Base-by-base conservation (phyloP, 2,797 vertebrate genomes). In the Oryzias dopingdopingensis region DNA sequence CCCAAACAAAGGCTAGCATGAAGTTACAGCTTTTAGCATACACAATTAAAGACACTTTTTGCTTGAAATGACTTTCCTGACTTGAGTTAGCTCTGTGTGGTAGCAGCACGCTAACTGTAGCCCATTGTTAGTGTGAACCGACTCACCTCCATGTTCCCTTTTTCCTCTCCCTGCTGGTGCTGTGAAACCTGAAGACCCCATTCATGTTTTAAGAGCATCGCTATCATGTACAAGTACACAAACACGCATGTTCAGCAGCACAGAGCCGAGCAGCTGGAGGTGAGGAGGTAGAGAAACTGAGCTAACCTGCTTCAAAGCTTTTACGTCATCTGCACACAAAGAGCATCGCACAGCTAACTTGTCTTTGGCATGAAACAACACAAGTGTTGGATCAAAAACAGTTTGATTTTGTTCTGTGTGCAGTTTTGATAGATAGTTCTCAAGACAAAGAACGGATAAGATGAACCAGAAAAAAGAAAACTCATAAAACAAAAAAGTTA, bases 171-270 rank as follows among this genome's bases (percentile, higher is more conserved):
- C 74, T 0, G 41, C 67, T 69, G 76, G 42, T 53, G 3, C 46
- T 45, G 48, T 59, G 62, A 76, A 67, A 76, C 14, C 0, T 42
- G 71, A 12, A 40, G 18, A 48, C 56, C 55, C 1, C 5, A 48
- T 59, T 69, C 2, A 16, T 77, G 67, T 80, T 80, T 68, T 57
- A n/a, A 76, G 49, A 80, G 63, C 51, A 51, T 23, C 32, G 14
- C 22, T 45, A 63, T 59, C 59, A 10, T 4, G 2, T 41, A 59
- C 45, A 62, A 51, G 64, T 59, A 76, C 72, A 74, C 63, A 77
- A 73, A 78, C 72, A 77, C 46, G 45, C 74, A 46, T 44, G 18
- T 53, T 45, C 43, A 51, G n/a, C 22, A 29, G 29, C 55, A 68
- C 63, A 67, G 72, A 65, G 63, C 51, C 53, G 57, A 74, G 46